Evolutionary conservation across 2,888 invertebrate species (phyloP).

Genomic region (Cyclophora albipunctata): DNA sequence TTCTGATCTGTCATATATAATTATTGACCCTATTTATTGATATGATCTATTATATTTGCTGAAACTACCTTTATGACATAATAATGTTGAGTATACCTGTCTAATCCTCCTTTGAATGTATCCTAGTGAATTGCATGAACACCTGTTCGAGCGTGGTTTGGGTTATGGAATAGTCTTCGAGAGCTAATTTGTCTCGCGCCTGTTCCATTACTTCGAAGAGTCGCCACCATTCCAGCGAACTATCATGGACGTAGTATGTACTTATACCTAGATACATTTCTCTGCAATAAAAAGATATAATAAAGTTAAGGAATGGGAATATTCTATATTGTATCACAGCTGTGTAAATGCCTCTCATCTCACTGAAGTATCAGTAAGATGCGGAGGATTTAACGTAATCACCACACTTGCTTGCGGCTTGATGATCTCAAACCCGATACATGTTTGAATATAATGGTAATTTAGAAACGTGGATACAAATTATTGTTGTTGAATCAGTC

Average conservation of each 20-base stretch:
- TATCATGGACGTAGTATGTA: constrained; percentile 79
- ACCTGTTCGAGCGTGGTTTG: constrained; percentile 89
- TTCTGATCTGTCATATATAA: no score
- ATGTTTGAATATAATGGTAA: no score
- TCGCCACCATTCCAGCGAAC: constrained; percentile 77
- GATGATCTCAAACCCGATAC: no score
- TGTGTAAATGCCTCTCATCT: neutral
- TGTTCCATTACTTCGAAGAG: constrained; percentile 81
- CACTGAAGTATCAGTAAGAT: no score
- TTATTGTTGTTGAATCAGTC: no score
- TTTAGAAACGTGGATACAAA: no score
- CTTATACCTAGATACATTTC: constrained; percentile 82
- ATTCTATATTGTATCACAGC: neutral
- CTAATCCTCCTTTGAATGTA: constrained; percentile 18
- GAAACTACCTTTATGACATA: no score
- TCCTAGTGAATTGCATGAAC: constrained; percentile 77
- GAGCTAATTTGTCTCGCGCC: constrained; percentile 69
- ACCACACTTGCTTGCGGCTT: neutral
- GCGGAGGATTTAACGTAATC: no score
- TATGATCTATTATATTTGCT: no score
- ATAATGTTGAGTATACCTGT: no score
- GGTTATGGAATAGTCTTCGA: constrained; percentile 87
- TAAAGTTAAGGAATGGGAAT: no score
- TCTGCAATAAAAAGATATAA: constrained; percentile 40
- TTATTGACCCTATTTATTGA: no score